Evolutionary conservation across 1,140 invertebrate genomes (phyloP).

Genomic region (Habropoda laboriosa): DNA sequence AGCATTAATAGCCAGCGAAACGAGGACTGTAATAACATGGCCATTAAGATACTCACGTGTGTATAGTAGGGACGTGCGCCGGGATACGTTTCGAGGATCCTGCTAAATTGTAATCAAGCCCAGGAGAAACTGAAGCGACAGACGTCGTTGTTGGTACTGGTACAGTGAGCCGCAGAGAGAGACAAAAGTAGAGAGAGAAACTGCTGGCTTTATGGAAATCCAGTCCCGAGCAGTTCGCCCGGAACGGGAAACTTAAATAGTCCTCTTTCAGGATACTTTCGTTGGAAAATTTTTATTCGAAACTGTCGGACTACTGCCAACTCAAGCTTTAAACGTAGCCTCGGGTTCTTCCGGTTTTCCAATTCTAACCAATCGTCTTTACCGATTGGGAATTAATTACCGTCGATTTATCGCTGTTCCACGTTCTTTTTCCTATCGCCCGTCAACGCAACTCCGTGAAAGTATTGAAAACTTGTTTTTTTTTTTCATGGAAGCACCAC

Average conservation of each 20-base stretch:
- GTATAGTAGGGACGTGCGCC: no score
- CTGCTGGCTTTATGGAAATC: constrained; percentile 20
- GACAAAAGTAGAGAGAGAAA: no score
- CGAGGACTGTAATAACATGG: constrained; percentile 28
- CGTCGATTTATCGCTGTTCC: constrained; percentile 5
- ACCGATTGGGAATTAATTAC: neutral
- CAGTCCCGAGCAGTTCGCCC: neutral
- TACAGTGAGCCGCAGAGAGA: no score
- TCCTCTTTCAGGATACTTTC: neutral
- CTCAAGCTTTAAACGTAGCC: constrained; percentile 11
- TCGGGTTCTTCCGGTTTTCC: neutral
- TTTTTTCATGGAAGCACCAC: no score
- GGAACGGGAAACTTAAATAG: constrained; percentile 1
- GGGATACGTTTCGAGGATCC: neutral
- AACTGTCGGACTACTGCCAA: neutral
- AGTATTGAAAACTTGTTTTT: no score
- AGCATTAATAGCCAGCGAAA: constrained; percentile 27
- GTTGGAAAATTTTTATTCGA: constrained; percentile 27
- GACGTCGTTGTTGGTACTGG: no score
- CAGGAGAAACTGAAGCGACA: neutral
- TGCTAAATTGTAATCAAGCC: neutral
- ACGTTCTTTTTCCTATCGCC: neutral
- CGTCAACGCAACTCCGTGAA: neutral
- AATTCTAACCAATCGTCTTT: neutral
- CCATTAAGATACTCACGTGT: constrained; percentile 10